phyloP scores from a whole-genome alignment of 2,797 vertebrate species.

The Hypotaenidia okinawae region DNA sequence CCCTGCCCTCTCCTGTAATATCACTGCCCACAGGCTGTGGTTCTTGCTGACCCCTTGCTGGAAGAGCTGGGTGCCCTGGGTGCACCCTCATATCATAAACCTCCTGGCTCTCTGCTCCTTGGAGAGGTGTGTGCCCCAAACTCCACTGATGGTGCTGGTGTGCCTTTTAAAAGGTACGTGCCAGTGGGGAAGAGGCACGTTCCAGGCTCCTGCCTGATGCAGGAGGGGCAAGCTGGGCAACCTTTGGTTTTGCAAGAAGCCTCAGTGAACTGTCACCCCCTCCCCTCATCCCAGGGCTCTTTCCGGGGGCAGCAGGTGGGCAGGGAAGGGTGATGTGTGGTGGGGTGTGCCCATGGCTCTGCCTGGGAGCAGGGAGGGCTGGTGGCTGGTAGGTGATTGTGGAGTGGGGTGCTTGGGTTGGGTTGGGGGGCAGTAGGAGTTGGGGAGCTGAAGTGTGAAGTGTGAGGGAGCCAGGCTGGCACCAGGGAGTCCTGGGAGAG shows the following conservation, averaged over 20 bases:
- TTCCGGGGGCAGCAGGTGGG: neutral
- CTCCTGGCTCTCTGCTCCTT: neutral
- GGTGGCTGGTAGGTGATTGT: neutral
- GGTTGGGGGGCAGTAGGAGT: too few relatives aligned
- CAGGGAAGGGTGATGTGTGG: neutral
- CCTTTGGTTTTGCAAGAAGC: neutral
- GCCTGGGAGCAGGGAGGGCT: neutral
- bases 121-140: neutral
- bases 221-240: neutral
- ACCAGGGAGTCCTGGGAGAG: neutral
- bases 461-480: neutral
- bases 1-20: neutral
- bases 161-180: neutral
- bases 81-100: accelerated
- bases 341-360: neutral
- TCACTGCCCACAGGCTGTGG: neutral
- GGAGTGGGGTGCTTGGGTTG: neutral
- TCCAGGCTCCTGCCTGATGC: neutral
- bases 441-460: neutral
- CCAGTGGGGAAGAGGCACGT: neutral
- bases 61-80: neutral
- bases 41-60: neutral
- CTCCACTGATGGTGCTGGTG: neutral
- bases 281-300: neutral
- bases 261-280: neutral